Evolutionary conservation across 2,888 invertebrate species (phyloP).

Genomic region (Congeria kusceri): DNA sequence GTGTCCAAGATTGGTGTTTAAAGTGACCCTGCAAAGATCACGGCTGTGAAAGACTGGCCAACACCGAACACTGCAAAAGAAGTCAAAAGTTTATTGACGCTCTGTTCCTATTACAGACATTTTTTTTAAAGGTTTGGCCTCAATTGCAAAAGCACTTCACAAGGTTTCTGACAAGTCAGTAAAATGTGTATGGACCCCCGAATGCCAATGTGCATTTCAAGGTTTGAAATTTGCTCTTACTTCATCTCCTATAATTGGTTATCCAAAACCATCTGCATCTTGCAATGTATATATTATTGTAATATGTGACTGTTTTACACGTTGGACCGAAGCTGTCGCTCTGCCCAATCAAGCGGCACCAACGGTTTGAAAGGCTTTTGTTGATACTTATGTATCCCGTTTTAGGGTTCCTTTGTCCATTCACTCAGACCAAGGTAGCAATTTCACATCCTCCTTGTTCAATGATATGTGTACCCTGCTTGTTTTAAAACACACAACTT

Average conservation of each 20-base stretch:
- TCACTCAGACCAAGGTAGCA: conserved; percentile 3
- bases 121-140: conserved; percentile 3
- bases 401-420: conserved; percentile 16
- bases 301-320: conserved; percentile 36
- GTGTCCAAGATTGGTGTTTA: conserved; percentile 19
- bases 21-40: conserved; percentile 16
- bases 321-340: conserved; percentile 55
- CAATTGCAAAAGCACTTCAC: conserved; percentile 7
- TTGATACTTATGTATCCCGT: conserved; percentile 47
- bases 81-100: background rate
- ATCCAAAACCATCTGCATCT: conserved; percentile 1
- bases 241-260: background rate
- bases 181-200: background rate
- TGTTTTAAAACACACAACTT: background rate
- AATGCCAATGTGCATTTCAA: conserved; percentile 15
- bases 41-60: conserved; percentile 3
- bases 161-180: background rate
- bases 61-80: background rate
- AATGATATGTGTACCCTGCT: conserved; percentile 15
- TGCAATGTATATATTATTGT: conserved; percentile 43
- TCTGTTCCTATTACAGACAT: background rate
- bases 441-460: conserved; percentile 3
- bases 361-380: conserved; percentile 45
- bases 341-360: conserved; percentile 45
- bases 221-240: background rate